phyloP scores from a whole-genome alignment of 2,797 vertebrate genomes.

The Ceryle rudis region DNA sequence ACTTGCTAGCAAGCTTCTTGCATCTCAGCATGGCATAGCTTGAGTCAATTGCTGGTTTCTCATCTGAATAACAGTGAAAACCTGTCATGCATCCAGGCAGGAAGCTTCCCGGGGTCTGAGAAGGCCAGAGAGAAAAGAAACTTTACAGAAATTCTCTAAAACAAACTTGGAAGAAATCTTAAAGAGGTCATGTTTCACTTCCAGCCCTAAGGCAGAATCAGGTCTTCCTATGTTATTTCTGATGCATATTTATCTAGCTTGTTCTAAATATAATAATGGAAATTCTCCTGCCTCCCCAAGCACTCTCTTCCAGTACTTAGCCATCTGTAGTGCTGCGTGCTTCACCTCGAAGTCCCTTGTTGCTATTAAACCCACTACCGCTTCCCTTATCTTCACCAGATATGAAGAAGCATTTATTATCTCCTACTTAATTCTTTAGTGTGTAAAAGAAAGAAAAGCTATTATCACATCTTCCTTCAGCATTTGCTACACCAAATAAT shows the following conservation, averaged over 20 bases:
- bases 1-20: background rate
- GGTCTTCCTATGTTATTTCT: background rate
- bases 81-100: background rate
- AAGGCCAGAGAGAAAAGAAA: background rate
- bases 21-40: background rate
- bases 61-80: background rate
- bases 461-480: background rate
- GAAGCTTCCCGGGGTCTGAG: background rate
- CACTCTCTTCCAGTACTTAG: background rate
- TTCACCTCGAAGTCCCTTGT: background rate
- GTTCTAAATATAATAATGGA: constrained; percentile 3
- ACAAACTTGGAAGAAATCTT: background rate
- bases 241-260: background rate
- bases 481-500: background rate
- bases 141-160: background rate
- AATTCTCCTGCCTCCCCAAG: background rate
- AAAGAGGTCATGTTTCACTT: background rate
- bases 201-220: background rate
- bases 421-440: background rate
- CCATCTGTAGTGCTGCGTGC: background rate
- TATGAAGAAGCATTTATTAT: background rate
- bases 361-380: background rate
- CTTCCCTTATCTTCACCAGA: background rate
- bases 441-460: background rate
- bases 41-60: background rate